These are phyloP conservation scores for Coleophora deauratella DNA, from an alignment of 2,888 invertebrate genomes.

Conservation along the genomic window DNA sequence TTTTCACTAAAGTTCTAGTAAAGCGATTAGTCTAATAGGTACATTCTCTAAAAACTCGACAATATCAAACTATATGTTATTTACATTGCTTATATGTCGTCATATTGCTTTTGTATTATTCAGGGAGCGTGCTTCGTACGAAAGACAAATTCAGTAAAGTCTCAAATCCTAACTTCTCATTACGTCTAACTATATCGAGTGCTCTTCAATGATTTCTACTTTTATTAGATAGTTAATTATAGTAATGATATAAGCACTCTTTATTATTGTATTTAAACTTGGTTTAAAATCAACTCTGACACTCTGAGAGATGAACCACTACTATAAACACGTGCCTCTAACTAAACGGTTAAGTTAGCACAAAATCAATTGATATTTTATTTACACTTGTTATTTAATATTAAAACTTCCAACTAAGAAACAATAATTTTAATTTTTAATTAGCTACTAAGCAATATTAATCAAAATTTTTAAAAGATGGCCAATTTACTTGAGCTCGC, in stretches of 20 bases:
- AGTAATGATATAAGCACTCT: constrained; percentile 60
- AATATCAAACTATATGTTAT: constrained; percentile 72
- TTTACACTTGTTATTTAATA: constrained; percentile 27
- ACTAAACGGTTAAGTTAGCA: constrained; percentile 57
- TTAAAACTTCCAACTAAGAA: constrained; percentile 42
- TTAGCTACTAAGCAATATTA: constrained; percentile 6
- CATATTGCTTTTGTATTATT: constrained; percentile 72
- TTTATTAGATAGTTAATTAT: constrained; percentile 55
- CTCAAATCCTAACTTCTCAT: constrained; percentile 63
- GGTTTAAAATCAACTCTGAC: constrained; percentile 59
- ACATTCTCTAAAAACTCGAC: constrained; percentile 70
- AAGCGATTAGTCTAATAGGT: constrained; percentile 59
- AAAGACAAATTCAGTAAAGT: constrained; percentile 62
- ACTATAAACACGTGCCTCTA: constrained; percentile 56
- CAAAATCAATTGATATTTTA: constrained; percentile 56
- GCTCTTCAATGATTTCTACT: constrained; percentile 24
- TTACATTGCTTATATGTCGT: constrained; percentile 66
- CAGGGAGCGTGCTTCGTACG: constrained; percentile 67
- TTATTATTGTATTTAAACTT: constrained; percentile 41
- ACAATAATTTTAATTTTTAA: constrained; percentile 17
- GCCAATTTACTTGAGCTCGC: too few species aligned
- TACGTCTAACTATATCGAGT: constrained; percentile 61
- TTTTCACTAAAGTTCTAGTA: constrained; percentile 53
- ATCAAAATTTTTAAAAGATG: too few species aligned
- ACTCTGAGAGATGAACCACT: constrained; percentile 45